Percentiles rank a stretch among this genome's conserved stretches.
Conservation (phyloP, 2,888 invertebrate genomes). For the Linhomoeus sp. region DNA sequence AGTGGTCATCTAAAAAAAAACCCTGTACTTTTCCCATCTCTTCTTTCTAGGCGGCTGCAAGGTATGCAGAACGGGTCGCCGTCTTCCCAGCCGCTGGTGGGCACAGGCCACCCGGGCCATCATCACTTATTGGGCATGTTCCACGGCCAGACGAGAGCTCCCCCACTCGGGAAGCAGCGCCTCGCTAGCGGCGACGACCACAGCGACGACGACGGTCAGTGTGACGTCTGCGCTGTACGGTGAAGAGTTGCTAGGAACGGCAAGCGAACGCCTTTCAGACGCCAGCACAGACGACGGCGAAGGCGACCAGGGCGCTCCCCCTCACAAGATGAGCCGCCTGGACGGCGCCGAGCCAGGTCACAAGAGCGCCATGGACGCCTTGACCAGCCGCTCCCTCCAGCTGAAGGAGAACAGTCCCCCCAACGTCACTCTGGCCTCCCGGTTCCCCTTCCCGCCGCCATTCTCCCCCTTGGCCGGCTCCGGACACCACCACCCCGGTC, state of each 20-base stretch:
- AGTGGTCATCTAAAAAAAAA: no score
- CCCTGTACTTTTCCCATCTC: no score
- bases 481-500: conserved; percentile 6
- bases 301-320: conserved; percentile 2
- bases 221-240: no score
- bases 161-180: no score
- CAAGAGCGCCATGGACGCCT: conserved; percentile 8
- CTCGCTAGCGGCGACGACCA: no score
- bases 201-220: conserved; percentile 1
- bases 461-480: conserved; percentile 8
- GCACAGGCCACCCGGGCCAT: no score
- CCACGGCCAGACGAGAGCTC: no score
- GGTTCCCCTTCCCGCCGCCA: conserved; percentile 13
- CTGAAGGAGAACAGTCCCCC: conserved; percentile 35
- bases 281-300: conserved; percentile 3
- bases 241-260: no score
- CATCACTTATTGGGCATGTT: no score
- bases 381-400: conserved; percentile 38
- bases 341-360: conserved; percentile 10
- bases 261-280: neutral
- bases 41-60: no score
- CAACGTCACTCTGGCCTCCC: conserved; percentile 68
- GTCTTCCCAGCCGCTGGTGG: no score
- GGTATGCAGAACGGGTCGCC: no score
- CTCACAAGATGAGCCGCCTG: conserved; percentile 13